phyloP scores from a whole-genome alignment of 2,797 vertebrate species.

The Uromys caudimaculatus region DNA sequence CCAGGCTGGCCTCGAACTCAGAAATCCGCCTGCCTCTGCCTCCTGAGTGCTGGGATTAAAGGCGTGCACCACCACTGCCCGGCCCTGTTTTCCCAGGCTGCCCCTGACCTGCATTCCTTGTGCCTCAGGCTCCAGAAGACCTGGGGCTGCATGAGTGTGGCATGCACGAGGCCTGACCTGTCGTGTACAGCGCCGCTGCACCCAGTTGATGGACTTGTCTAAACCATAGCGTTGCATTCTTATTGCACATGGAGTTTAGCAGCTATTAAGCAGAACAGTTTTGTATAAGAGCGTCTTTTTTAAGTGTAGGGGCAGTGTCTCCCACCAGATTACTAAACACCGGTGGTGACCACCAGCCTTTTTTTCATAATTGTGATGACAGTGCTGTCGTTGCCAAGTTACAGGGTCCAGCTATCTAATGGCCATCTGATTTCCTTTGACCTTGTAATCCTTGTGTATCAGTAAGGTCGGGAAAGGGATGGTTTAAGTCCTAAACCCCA shows the following conservation, averaged over 20 bases:
- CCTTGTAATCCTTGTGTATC: not conserved
- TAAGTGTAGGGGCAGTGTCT: not conserved
- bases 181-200: not conserved
- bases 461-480: not conserved
- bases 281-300: not conserved
- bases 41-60: too few relatives aligned
- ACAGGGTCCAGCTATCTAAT: not conserved
- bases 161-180: not conserved
- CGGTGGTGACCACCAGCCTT: not conserved
- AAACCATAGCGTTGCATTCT: not conserved
- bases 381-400: not conserved
- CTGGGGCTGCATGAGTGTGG: not conserved
- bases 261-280: not conserved
- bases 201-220: not conserved
- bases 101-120: not conserved
- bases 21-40: too few relatives aligned
- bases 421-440: not conserved
- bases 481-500: constrained; percentile 24
- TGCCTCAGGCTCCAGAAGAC: not conserved
- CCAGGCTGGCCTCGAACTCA: too few relatives aligned
- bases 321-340: not conserved
- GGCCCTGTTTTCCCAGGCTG: not conserved
- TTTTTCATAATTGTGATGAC: not conserved
- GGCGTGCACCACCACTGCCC: too few relatives aligned
- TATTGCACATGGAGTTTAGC: not conserved